A percentile compares a stretch with the other conserved stretches of the same genome.
phyloP scores from a whole-genome alignment of 1,140 invertebrate species.

The Lepidurus couesii region DNA sequence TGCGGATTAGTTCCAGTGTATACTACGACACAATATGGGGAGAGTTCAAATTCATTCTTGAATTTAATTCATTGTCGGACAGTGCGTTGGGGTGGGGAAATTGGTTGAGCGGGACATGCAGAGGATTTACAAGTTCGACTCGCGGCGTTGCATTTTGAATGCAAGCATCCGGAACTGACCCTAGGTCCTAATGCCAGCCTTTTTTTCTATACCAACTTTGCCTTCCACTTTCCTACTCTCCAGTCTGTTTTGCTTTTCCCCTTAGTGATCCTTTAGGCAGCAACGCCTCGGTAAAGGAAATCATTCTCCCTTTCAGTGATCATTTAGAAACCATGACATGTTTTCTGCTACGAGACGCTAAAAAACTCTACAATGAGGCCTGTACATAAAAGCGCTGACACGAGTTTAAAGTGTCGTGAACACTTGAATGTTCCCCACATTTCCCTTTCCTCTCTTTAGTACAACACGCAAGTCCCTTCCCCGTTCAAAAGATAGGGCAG shows the following conservation, averaged over 20 bases:
- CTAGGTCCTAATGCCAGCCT: constrained; percentile 11
- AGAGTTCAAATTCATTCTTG: too few relatives aligned
- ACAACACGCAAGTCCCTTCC: not conserved
- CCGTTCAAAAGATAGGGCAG: not conserved
- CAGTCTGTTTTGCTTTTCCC: not conserved
- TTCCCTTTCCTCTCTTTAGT: not conserved
- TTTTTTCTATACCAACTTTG: not conserved
- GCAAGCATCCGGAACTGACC: constrained; percentile 1
- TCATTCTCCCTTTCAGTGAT: too few relatives aligned
- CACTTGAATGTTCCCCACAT: constrained; percentile 9
- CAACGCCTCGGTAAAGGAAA: too few relatives aligned
- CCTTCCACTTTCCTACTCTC: not conserved
- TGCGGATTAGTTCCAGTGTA: too few relatives aligned
- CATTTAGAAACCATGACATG: not conserved
- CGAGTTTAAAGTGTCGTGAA: constrained; percentile 18
- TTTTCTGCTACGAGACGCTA: not conserved
- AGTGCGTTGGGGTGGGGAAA: too few relatives aligned
- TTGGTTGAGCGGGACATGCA: not conserved
- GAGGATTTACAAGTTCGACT: not conserved
- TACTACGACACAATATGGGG: too few relatives aligned
- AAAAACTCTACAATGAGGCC: not conserved
- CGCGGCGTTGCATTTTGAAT: not conserved
- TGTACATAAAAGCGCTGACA: constrained; percentile 16
- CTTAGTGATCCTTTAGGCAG: too few relatives aligned
- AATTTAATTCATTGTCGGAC: too few relatives aligned